Conservation (phyloP, 2,113 vertebrate species). For the Hyperopisus bebe region DNA sequence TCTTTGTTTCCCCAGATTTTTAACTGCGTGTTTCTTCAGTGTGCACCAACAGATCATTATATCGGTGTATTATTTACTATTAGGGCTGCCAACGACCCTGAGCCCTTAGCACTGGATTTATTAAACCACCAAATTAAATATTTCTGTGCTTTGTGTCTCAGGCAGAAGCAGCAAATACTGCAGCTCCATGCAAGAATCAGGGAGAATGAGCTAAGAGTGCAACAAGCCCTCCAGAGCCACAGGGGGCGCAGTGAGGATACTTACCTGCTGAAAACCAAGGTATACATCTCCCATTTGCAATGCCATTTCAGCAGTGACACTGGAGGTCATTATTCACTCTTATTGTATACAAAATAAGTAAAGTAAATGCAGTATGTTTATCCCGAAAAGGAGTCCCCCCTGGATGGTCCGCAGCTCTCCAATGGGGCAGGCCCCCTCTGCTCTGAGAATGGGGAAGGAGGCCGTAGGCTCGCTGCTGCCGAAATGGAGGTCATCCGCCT, state of each 20-base stretch:
- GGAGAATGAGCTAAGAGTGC: constrained; percentile 79
- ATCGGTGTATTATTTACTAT: not conserved
- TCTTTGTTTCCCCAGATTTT: not conserved
- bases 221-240: constrained; percentile 75
- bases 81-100: not conserved
- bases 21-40: not conserved
- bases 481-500: constrained; percentile 76
- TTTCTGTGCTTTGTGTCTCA: constrained; percentile 45
- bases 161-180: constrained; percentile 90
- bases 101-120: not conserved
- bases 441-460: constrained; percentile 70
- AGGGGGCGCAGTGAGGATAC: constrained; percentile 68
- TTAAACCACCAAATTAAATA: not conserved
- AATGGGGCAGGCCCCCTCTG: constrained; percentile 51
- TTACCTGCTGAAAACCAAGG: constrained; percentile 66
- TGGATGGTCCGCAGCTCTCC: constrained; percentile 33
- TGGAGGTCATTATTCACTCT: not conserved
- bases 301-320: not conserved
- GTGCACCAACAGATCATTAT: not conserved
- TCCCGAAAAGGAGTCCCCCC: constrained; percentile 41
- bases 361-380: not conserved
- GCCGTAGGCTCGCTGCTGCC: constrained; percentile 67
- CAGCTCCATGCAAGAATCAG: constrained; percentile 82
- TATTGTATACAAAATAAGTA: not conserved
- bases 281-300: constrained; percentile 38